Conservation (phyloP, 2,113 vertebrate species). For the Elanus axillaris region DNA sequence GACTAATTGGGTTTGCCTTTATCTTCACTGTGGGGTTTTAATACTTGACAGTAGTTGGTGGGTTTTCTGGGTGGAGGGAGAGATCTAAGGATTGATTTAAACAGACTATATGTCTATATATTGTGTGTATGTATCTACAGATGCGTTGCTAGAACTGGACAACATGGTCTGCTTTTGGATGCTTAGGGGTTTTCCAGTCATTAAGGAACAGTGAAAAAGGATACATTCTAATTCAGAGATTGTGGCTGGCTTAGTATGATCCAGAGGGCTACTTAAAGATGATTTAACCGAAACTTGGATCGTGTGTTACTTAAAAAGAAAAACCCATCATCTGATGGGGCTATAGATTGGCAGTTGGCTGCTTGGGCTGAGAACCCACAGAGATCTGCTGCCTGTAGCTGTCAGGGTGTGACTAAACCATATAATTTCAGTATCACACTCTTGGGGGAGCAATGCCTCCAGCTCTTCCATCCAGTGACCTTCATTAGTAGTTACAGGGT, state of each 20-base stretch:
- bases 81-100: neutral
- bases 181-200: neutral
- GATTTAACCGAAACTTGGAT: neutral
- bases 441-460: neutral
- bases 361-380: neutral
- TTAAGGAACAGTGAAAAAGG: neutral
- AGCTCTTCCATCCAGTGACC: neutral
- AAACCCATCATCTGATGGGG: neutral
- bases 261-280: neutral
- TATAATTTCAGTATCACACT: fast-evolving
- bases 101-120: fast-evolving
- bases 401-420: neutral
- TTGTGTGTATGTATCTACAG: neutral
- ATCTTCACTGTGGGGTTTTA: neutral
- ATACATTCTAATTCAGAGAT: neutral
- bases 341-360: neutral
- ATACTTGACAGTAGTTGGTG: neutral
- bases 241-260: neutral
- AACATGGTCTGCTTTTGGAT: neutral
- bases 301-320: neutral
- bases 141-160: neutral
- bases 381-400: neutral
- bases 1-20: neutral
- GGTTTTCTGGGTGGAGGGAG: neutral
- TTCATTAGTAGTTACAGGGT: neutral